phyloP scores from a whole-genome alignment of 2,797 vertebrate genomes.

The Ptychadena robeensis region DNA sequence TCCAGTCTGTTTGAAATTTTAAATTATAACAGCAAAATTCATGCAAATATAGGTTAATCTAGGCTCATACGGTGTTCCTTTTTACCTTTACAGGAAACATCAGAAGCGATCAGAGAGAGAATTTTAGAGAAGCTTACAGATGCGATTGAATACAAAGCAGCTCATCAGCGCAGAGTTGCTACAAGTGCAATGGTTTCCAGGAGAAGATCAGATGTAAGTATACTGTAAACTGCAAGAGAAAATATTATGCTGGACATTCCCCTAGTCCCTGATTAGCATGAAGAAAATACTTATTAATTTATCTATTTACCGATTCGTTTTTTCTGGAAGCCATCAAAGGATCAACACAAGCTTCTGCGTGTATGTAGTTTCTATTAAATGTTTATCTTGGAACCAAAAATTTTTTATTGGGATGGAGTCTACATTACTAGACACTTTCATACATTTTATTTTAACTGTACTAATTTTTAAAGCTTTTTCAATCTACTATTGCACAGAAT shows the following conservation, averaged over 20 bases:
- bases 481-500: too few species aligned
- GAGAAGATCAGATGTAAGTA: background rate
- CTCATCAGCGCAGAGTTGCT: background rate
- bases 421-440: too few species aligned
- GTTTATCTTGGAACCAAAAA: too few species aligned
- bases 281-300: background rate
- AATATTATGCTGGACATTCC: background rate
- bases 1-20: too few species aligned
- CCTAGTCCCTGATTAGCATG: background rate
- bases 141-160: conserved; percentile 25
- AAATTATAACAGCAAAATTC: background rate
- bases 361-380: too few species aligned
- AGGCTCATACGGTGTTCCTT: background rate
- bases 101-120: conserved; percentile 45
- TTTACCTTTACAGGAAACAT: conserved; percentile 48
- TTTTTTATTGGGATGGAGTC: too few species aligned
- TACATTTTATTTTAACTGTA: too few species aligned
- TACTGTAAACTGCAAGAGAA: background rate
- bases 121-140: conserved; percentile 51
- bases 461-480: too few species aligned
- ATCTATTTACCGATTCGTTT: background rate
- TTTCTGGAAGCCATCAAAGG: background rate
- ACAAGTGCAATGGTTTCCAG: conserved; percentile 10
- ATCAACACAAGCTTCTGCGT: too few species aligned
- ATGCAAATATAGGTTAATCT: background rate